Evolutionary conservation across 1,140 invertebrate species (phyloP), one percentile per base, ranked within the genome.

Genomic region (Paraescarpia echinospica): DNA sequence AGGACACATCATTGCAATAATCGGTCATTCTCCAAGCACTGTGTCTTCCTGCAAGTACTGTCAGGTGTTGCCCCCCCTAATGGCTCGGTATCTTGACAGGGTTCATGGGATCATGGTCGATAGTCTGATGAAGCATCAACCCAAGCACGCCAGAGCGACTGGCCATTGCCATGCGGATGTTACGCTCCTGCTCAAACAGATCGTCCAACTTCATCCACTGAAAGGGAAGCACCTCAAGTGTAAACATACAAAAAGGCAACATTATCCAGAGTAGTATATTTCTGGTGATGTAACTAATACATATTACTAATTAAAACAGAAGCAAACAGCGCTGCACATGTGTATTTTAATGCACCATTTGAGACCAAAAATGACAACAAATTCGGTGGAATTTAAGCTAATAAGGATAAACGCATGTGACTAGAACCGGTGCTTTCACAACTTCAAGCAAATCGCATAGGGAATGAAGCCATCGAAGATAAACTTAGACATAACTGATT

Each of bases 171-270:
- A 97, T 97, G 1, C 98, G 96, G n/a, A 99, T 98, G 94, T 98
- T 98, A 91, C 98, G 96, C 96, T 99, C 98, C 95, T 99, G 98
- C 95, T 99, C 99, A 91, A 99, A 97, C n/a, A 99, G 96, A 94
- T 99, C 99, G 95, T 99, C 99, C 94, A 99, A 97, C 95, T 98
- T 98, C 59, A 99, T 96, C 98, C 98, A 99, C 96, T 99, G 97
- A 96, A 96, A 93, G 94, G 93, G 92, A 94, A 94, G 93, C 94
- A 93, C 18, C 91, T 93, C 59, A 22, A 27, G 22, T 31, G 27
- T 77, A 8, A 77, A 77, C 59, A 77, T 77, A 77, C 22, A 77
- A 22, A 8, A 77, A 77, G 27, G 59, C 4, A 77, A 1, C 59
- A 27, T 77, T 22, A 8, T 77, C 18, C 27, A 77, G 27, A 77